phyloP scores from a whole-genome alignment of 2,797 vertebrate genomes.

The Xerus rutilus region DNA sequence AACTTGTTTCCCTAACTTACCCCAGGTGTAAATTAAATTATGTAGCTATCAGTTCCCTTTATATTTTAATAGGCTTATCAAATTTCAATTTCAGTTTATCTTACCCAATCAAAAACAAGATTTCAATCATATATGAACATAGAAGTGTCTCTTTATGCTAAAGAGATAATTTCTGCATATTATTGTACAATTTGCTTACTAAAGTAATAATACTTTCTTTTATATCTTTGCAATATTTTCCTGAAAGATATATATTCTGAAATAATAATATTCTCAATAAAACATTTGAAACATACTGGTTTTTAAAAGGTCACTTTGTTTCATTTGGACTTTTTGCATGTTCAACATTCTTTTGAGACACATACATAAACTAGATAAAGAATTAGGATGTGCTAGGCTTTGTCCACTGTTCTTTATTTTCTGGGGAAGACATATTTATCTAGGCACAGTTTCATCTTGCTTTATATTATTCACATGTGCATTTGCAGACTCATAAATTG shows the following conservation, averaged over 20 bases:
- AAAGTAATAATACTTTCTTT: background rate
- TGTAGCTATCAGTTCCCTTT: background rate
- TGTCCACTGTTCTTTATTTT: background rate
- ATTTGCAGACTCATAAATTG: constrained; percentile 41
- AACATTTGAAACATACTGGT: background rate
- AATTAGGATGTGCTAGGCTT: background rate
- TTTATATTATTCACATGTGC: constrained; percentile 24
- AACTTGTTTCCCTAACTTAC: fast-evolving
- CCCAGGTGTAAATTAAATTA: background rate
- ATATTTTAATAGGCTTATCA: background rate
- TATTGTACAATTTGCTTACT: background rate
- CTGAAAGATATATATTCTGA: background rate
- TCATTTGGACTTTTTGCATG: background rate
- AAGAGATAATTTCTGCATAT: background rate
- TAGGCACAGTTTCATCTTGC: background rate
- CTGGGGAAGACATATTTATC: background rate
- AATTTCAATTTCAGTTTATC: background rate
- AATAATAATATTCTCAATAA: background rate
- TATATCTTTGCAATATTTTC: background rate
- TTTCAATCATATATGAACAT: background rate
- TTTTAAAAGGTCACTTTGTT: background rate
- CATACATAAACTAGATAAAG: background rate
- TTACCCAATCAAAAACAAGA: background rate
- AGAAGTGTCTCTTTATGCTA: background rate
- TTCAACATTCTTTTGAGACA: background rate